A percentile compares a stretch with the other conserved stretches of the same genome.
Evolutionary conservation across 2,113 vertebrate genomes (phyloP).

Genomic region (Macquaria australasica): DNA sequence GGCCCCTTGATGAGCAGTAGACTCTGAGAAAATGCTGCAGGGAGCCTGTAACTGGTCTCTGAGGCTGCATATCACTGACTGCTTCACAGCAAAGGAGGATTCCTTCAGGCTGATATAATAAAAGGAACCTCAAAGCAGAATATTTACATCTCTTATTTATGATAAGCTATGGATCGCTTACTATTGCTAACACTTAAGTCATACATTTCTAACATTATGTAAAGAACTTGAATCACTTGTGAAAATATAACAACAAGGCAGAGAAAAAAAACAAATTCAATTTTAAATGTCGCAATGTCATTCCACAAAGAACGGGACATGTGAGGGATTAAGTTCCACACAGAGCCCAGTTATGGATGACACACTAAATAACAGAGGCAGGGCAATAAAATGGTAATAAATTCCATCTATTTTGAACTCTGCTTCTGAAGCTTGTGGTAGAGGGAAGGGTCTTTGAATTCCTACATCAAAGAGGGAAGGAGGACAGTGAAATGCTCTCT

Average conservation of each 20-base stretch:
- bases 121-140: constrained; percentile 6
- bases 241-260: neutral
- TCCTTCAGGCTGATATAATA: neutral
- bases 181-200: neutral
- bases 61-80: constrained; percentile 23
- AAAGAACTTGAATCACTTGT: neutral
- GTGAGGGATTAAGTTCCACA: constrained; percentile 27
- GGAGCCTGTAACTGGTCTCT: constrained; percentile 35
- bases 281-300: neutral
- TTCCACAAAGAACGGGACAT: constrained; percentile 7
- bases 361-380: constrained; percentile 41
- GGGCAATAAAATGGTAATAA: constrained; percentile 68
- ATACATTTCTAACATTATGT: neutral
- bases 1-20: constrained; percentile 8
- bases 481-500: constrained; percentile 47
- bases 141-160: constrained; percentile 34
- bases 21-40: neutral
- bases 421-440: constrained; percentile 49
- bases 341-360: constrained; percentile 28
- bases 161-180: neutral
- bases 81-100: constrained; percentile 18
- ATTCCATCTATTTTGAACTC: constrained; percentile 57
- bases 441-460: constrained; percentile 36
- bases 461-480: constrained; percentile 60
- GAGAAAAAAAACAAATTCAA: neutral